Percentiles rank a stretch among this genome's conserved stretches.
Evolutionary conservation across 2,888 invertebrate species (phyloP).

Genomic region (Tachina grossa): DNA sequence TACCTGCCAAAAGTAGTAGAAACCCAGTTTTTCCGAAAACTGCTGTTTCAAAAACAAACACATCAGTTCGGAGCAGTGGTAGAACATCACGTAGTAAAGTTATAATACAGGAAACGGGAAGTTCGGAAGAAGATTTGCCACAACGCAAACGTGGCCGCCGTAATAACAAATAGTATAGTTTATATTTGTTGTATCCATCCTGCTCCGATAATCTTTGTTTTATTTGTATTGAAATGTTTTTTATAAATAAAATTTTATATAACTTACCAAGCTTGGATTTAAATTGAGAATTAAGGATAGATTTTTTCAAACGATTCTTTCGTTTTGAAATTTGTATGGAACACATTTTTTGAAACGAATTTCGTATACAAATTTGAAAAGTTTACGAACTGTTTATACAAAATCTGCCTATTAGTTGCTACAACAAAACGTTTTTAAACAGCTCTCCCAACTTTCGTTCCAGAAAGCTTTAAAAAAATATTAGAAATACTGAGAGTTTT

Average conservation of each 20-base stretch:
- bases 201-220: not conserved
- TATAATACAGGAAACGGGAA: conserved; percentile 74
- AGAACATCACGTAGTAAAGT: conserved; percentile 68
- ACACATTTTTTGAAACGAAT: too few relatives aligned
- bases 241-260: conserved; percentile 41
- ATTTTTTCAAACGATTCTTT: too few relatives aligned
- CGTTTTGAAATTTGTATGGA: too few relatives aligned
- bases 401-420: too few relatives aligned
- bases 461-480: too few relatives aligned
- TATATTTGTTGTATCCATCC: conserved; percentile 44
- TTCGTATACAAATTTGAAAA: too few relatives aligned
- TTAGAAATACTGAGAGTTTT: too few relatives aligned
- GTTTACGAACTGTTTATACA: too few relatives aligned
- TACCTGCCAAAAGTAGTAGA: conserved; percentile 23
- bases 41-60: not conserved
- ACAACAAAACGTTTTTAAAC: too few relatives aligned
- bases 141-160: conserved; percentile 75
- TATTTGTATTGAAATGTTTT: conserved; percentile 30
- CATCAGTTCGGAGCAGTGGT: conserved; percentile 40
- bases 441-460: too few relatives aligned
- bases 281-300: not conserved
- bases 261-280: not conserved
- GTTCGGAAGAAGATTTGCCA: conserved; percentile 74
- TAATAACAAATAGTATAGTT: conserved; percentile 68
- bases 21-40: conserved; percentile 33